These are phyloP conservation scores for Sapajus apella DNA, from an alignment of 2,113 vertebrate genomes.

Conservation along the genomic window DNA sequence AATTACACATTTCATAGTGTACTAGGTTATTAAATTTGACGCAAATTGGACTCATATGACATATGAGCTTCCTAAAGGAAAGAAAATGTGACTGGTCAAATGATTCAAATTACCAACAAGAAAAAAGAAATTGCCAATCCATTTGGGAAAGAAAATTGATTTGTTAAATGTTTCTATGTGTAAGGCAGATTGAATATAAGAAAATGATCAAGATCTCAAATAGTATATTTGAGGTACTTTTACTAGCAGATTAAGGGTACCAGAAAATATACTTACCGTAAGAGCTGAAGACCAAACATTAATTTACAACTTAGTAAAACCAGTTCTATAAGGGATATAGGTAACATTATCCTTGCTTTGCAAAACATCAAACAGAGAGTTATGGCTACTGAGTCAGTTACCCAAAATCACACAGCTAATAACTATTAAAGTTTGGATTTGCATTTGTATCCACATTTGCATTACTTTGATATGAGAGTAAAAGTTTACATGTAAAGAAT, in stretches of 20 bases:
- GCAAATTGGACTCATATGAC: neutral
- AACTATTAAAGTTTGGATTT: neutral
- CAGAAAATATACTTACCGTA: neutral
- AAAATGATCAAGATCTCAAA: neutral
- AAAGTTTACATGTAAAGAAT: neutral
- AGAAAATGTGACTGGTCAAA: neutral
- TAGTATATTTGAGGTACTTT: neutral
- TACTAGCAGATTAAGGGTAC: neutral
- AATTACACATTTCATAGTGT: neutral
- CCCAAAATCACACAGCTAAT: neutral
- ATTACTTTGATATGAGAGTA: neutral
- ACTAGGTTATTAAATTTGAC: neutral
- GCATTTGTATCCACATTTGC: neutral
- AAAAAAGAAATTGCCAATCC: neutral
- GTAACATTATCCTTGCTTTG: neutral
- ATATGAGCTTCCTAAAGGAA: neutral
- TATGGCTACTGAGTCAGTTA: neutral
- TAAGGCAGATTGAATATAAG: neutral
- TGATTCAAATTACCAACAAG: neutral
- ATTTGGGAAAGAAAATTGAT: neutral
- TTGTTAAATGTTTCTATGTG: neutral
- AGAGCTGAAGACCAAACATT: neutral
- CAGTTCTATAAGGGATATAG: neutral
- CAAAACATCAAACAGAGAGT: neutral
- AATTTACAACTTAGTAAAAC: neutral